Evolutionary conservation across 2,797 vertebrate species (phyloP).

Genomic region (Gobio occitaniae): DNA sequence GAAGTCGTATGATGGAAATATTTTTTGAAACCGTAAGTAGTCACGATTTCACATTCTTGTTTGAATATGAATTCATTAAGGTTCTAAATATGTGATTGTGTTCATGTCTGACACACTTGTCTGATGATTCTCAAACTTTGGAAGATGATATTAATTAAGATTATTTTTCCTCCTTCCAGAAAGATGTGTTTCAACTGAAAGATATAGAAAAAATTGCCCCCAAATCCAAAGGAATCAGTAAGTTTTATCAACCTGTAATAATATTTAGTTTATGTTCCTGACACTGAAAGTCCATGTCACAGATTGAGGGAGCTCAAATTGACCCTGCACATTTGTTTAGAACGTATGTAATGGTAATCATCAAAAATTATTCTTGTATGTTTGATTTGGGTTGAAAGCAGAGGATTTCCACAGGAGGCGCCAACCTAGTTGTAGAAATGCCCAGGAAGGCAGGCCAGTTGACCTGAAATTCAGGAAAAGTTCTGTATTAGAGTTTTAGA

Average conservation of each 20-base stretch:
- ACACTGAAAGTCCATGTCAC: not conserved
- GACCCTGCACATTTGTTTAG: not conserved
- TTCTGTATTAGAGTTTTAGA: not conserved
- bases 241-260: conserved; percentile 70
- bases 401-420: not conserved
- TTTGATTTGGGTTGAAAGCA: conserved; percentile 13
- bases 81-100: not conserved
- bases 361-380: conserved; percentile 1
- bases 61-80: not conserved
- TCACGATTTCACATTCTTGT: conserved; percentile 9
- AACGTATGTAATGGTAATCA: not conserved
- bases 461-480: not conserved
- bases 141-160: not conserved
- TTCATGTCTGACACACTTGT: not conserved
- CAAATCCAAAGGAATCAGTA: conserved; percentile 96
- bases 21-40: conserved; percentile 94
- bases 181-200: conserved; percentile 98
- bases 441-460: not conserved
- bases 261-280: not conserved
- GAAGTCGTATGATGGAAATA: conserved; percentile 96
- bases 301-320: conserved; percentile 23
- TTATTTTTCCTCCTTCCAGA: conserved; percentile 74
- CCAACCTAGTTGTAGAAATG: conserved; percentile 10
- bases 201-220: conserved; percentile 98
- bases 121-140: not conserved